These are phyloP conservation scores for Lasioglossum vierecki DNA, from an alignment of 2,888 invertebrate genomes.

Conservation along the genomic window DNA sequence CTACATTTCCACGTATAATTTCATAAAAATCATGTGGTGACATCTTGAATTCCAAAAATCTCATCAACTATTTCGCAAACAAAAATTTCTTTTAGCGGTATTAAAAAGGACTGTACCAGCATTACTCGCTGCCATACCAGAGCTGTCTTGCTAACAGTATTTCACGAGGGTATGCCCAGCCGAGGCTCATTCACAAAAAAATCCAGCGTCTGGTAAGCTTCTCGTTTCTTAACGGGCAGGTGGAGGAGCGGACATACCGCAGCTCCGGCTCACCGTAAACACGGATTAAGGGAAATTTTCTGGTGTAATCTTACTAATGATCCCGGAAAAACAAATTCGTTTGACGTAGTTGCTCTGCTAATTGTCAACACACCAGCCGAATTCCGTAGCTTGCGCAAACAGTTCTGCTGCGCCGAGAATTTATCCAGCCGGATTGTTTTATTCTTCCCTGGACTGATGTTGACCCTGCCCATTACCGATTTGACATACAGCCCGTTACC, in stretches of 20 bases:
- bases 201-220: slow-evolving; percentile 56
- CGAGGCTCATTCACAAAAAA: slow-evolving; percentile 18
- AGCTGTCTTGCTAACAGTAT: background rate
- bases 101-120: background rate
- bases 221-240: slow-evolving; percentile 47
- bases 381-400: slow-evolving; percentile 35
- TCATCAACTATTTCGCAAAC: background rate
- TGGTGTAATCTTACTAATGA: slow-evolving; percentile 57
- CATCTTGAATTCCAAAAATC: background rate
- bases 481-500: background rate
- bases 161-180: background rate
- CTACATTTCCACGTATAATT: background rate
- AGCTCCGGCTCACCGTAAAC: slow-evolving; percentile 45
- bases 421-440: background rate
- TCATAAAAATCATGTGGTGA: background rate
- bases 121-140: background rate
- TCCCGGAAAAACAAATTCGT: slow-evolving; percentile 53
- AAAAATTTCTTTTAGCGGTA: background rate
- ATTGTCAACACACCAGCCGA: slow-evolving; percentile 36
- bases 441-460: background rate
- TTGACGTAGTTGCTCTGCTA: slow-evolving; percentile 44
- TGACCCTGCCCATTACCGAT: background rate
- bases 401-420: slow-evolving; percentile 5
- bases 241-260: slow-evolving; percentile 29
- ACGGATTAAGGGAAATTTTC: slow-evolving; percentile 59